phyloP scores from a whole-genome alignment of 1,140 invertebrate genomes.

The Yoshiicerus persimilis region DNA sequence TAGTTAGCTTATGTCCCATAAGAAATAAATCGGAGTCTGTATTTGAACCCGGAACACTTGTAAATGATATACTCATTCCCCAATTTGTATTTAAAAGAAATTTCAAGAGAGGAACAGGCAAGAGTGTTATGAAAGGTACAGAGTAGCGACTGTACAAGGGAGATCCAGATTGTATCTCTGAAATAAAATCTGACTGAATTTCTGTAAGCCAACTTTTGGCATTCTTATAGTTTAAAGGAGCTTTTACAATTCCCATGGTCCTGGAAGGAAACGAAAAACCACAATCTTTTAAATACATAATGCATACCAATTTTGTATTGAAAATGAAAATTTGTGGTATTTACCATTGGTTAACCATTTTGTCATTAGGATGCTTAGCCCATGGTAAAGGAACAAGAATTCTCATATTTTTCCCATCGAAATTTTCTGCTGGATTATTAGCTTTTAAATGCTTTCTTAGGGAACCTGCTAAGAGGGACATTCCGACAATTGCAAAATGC shows the following conservation, averaged over 20 bases:
- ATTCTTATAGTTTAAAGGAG: not conserved
- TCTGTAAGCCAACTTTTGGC: not conserved
- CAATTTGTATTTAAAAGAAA: not conserved
- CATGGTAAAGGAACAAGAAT: not conserved
- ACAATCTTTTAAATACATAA: not conserved
- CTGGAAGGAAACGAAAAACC: not conserved
- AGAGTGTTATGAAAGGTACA: not conserved
- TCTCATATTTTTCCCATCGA: not conserved
- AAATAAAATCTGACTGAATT: not conserved
- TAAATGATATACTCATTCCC: constrained; percentile 22
- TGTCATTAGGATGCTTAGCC: constrained; percentile 21
- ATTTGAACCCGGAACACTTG: constrained; percentile 6
- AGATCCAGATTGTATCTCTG: not conserved
- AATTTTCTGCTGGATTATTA: not conserved
- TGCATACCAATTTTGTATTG: not conserved
- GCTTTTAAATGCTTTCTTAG: not conserved
- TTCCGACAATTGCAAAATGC: constrained; percentile 4
- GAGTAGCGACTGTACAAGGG: not conserved
- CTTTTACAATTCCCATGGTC: constrained; percentile 3
- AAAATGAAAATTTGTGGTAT: not conserved
- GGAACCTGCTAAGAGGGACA: not conserved
- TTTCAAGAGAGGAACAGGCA: not conserved
- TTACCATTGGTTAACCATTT: constrained; percentile 8
- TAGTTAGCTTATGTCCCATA: not conserved
- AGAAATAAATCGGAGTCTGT: not conserved